Evolutionary conservation across 2,888 invertebrate genomes (phyloP), one percentile per base, ranked within the genome.

Genomic region (Apotomis turbidana): DNA sequence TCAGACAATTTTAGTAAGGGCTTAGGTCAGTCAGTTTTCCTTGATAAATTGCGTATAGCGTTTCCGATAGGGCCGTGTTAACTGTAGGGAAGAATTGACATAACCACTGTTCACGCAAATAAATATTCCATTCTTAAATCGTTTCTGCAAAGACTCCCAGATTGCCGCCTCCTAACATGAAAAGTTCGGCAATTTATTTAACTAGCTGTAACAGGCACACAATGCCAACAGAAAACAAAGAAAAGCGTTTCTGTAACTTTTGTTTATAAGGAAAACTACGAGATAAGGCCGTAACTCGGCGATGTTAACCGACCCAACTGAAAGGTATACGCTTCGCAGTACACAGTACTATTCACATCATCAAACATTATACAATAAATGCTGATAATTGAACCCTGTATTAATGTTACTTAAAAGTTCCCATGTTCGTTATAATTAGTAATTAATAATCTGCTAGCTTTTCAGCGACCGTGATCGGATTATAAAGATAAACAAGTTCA

Each of bases 161-260:
- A 58, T 46, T 27, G 57, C 46, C 3, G 36, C 57, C 36, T 57
- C 10, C 36, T 12, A 46, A 13, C 49, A 67, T 49, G 49, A 49
- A 58, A 67, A 67, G 57, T 66, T 66, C 13, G 12, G 57, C 57
- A 46, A 49, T 66, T 57, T 36, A 57, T 66, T 66, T 66, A 66
- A 57, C 55, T 66, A 57, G 36, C 49, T 49, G 8, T 13, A 46
- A 5, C 10, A 27, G 12, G 55, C 10, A 49, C 62, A 62, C 27
- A 62, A 51, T 49, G 9, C 51, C 49, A 49, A 46, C 51, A 6
- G 36, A 51, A 49, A n/a, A 46, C n/a, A 36, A 51, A 62, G n/a
- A 36, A 36, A 63, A 38, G n/a, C 27, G 27, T 0, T 61, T 49
- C 49, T 49, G 49, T 49, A 49, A 49, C 49, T 49, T 49, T 44